Base-by-base conservation (phyloP, 2,113 vertebrate genomes). In the Poeciliopsis occidentalis region DNA sequence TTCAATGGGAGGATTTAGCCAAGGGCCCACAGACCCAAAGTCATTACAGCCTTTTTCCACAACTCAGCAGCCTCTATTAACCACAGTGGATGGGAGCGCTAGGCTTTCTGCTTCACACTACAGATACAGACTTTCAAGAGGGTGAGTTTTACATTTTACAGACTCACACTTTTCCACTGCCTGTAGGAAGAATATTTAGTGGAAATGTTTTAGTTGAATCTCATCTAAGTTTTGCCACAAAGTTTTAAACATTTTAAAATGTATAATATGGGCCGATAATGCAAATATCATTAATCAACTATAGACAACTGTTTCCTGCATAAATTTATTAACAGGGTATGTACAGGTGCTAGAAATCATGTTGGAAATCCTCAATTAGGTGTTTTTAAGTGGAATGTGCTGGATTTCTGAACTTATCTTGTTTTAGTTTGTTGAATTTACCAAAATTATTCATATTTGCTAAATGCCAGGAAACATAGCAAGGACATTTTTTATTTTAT, bases 21-120 rank as follows among this genome's bases (percentile, higher is more conserved):
- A 51, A 80, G 72, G 71, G 69, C 85, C 73, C 83, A 81, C 71
- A 75, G 82, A 75, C 85, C 81, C 85, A 68, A 64, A 82, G 39
- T 91, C 87, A 88, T 92, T 89, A 84, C 69, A 82, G 79, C 37
- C 0, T 60, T 84, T 89, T 85, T 89, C 78, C 70, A 80, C 73
- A 78, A 69, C 82, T 90, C 86, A 83, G 76, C 83, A 85, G 61
- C 79, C 70, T 78, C 78, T 65, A 85, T 89, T 90, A 84, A 75
- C 69, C 83, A 78, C 60, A 67, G 76, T 69, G 31, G 61, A 76
- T 61, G 68, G 78, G 74, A 80, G 65, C 44, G 69, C 24, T 29
- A 31, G 73, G n/a, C 37, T 39, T 80, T 67, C 47, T 83, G 60
- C 76, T 34, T 65, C 74, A 76, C 47, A 63, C 71, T 71, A 57